Conservation (phyloP, 2,888 invertebrate genomes). For the Anoplius nigerrimus region DNA sequence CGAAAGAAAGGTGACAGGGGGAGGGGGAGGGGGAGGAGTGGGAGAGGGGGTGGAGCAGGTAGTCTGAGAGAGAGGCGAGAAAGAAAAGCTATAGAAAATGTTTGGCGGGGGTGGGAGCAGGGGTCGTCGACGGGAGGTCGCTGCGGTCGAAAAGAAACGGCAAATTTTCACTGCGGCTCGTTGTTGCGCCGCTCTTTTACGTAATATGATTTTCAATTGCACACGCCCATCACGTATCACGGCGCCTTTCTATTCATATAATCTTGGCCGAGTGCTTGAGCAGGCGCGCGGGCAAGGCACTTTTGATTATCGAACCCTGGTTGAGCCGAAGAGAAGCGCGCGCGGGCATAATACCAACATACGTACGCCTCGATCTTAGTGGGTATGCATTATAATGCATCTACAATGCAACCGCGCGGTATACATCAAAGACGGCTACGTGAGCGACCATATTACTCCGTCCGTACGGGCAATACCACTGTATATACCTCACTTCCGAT, state of each 20-base stretch:
- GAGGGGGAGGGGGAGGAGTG: too few relatives aligned
- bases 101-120: constrained; percentile 1
- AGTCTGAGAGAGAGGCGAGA: not conserved
- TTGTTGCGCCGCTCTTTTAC: constrained; percentile 54
- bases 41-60: not conserved
- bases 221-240: constrained; percentile 67
- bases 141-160: constrained; percentile 45
- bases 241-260: constrained; percentile 69
- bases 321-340: constrained; percentile 37
- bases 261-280: constrained; percentile 48
- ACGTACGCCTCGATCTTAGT: constrained; percentile 49
- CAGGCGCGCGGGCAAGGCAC: constrained; percentile 45
- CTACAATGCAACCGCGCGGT: constrained; percentile 68
- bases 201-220: constrained; percentile 68
- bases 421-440: constrained; percentile 69
- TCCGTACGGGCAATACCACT: constrained; percentile 46
- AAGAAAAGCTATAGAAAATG: not conserved
- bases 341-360: constrained; percentile 62
- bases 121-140: constrained; percentile 23
- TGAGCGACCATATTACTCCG: constrained; percentile 52
- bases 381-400: constrained; percentile 71
- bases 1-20: too few relatives aligned
- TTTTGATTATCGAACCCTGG: constrained; percentile 66
- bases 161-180: constrained; percentile 55
- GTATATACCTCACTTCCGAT: too few relatives aligned